Conservation (phyloP, 2,113 vertebrate genomes). For the Crotalus tigris region DNA sequence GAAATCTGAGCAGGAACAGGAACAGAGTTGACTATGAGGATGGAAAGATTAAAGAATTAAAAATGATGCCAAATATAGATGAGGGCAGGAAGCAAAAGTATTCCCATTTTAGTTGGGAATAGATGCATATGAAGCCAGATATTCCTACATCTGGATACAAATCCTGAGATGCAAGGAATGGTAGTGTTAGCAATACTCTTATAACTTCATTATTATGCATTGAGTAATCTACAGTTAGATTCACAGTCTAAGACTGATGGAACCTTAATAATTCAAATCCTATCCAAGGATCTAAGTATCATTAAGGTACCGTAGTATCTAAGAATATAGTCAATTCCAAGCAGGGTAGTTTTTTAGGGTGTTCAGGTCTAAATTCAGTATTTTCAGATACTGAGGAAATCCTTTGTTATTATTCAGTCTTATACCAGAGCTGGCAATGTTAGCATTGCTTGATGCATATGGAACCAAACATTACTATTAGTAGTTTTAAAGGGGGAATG, state of each 20-base stretch:
- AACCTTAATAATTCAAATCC: neutral
- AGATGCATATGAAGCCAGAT: neutral
- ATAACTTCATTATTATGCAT: neutral
- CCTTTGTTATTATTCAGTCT: neutral
- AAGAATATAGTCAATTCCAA: neutral
- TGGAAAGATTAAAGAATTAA: neutral
- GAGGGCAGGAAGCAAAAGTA: neutral
- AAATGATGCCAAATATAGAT: neutral
- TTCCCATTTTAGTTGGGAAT: neutral
- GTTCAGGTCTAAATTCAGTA: neutral
- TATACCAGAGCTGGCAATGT: neutral
- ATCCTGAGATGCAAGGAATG: neutral
- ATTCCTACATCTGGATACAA: neutral
- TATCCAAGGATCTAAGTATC: neutral
- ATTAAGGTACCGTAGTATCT: neutral
- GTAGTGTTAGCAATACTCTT: neutral
- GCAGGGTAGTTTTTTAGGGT: neutral
- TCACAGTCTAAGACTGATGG: neutral
- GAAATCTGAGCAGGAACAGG: neutral
- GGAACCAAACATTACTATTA: neutral
- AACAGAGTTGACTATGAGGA: neutral
- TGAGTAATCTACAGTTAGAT: neutral
- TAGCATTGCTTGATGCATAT: neutral
- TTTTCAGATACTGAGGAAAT: neutral
- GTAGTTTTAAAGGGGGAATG: neutral